Conservation (phyloP, 2,888 invertebrate species). For the Lydus trimaculatus region DNA sequence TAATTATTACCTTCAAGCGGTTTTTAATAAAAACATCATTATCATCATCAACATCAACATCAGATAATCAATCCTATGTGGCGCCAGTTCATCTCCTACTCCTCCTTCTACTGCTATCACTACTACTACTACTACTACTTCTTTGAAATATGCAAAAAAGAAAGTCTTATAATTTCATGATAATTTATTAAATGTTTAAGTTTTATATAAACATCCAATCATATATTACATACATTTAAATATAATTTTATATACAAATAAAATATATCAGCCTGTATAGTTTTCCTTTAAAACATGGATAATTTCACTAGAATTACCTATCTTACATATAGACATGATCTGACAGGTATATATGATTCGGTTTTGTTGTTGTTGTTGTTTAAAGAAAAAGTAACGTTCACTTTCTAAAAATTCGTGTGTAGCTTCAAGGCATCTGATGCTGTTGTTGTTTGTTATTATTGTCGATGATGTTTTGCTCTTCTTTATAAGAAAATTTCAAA, state of each 20-base stretch:
- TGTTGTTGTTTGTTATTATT: not conserved
- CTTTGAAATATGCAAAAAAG: not conserved
- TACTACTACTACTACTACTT: not conserved
- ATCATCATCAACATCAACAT: not conserved
- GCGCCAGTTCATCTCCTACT: conserved; percentile 1
- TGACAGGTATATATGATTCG: not conserved
- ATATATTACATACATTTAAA: not conserved
- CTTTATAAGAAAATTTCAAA: not conserved
- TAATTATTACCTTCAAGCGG: not conserved
- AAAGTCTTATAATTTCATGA: not conserved
- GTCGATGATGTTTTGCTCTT: not conserved
- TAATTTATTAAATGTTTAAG: not conserved
- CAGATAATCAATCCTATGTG: not conserved
- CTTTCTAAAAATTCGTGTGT: conserved; percentile 3
- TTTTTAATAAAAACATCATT: not conserved
- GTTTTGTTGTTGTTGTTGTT: not conserved
- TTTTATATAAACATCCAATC: not conserved
- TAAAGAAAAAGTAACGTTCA: conserved; percentile 6
- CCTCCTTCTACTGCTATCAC: not conserved
- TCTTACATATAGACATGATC: conserved; percentile 1
- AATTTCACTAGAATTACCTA: conserved; percentile 7
- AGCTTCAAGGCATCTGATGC: not conserved
- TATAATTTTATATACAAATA: not conserved
- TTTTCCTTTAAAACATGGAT: not conserved
- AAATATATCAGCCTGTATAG: not conserved